Conservation (phyloP, 2,888 invertebrate species). For the Dryococelus australis region DNA sequence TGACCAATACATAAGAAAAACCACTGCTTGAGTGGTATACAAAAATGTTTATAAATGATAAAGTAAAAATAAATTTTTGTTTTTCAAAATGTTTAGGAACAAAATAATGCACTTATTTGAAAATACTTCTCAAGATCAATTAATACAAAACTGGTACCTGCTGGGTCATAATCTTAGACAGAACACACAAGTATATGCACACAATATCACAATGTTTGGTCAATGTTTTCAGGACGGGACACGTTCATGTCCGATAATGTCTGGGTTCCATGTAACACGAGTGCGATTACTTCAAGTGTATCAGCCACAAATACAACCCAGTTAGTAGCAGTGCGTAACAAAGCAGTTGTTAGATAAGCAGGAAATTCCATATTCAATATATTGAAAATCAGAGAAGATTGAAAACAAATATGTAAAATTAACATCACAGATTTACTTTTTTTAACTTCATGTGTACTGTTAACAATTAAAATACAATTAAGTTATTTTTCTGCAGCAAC, state of each 20-base stretch:
- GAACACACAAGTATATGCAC: background rate
- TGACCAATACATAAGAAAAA: no score
- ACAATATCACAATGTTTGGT: background rate
- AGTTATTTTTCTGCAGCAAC: background rate
- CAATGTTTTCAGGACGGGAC: background rate
- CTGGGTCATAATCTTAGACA: background rate
- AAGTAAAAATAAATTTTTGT: no score
- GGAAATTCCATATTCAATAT: background rate
- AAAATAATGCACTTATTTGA: no score
- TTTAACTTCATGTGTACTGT: background rate
- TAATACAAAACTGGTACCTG: background rate
- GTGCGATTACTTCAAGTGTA: background rate
- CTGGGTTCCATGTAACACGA: background rate
- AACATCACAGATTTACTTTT: slow-evolving; percentile 8
- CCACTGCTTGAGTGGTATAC: no score
- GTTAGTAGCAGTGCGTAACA: background rate
- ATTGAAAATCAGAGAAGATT: background rate
- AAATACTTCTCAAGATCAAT: background rate
- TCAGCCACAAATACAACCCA: background rate
- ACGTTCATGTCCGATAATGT: background rate
- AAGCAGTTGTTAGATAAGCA: background rate
- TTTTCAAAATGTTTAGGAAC: no score
- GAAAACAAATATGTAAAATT: background rate
- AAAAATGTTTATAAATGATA: no score
- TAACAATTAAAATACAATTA: background rate